A percentile compares a stretch with the other conserved stretches of the same genome.
These are phyloP conservation scores for Pristionchus exspectatus DNA, from an alignment of 2,888 invertebrate genomes.

Conservation along the genomic window DNA sequence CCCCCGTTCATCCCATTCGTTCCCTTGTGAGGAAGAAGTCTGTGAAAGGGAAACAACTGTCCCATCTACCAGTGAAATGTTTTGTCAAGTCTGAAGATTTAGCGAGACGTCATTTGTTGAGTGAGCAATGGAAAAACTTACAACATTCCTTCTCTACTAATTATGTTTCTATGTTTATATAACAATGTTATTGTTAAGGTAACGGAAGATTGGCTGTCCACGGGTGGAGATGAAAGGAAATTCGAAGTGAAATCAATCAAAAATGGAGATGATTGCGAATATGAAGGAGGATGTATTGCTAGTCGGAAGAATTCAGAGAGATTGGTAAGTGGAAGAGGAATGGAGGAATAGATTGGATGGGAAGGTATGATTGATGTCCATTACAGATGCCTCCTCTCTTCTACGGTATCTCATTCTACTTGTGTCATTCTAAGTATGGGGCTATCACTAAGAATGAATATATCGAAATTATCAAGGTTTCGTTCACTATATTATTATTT, in stretches of 20 bases:
- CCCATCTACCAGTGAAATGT: background rate
- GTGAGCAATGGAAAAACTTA: background rate
- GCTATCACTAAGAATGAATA: constrained; percentile 17
- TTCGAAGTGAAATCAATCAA: constrained; percentile 36
- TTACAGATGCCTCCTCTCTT: constrained; percentile 52
- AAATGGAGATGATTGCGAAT: constrained; percentile 2
- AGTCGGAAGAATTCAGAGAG: constrained; percentile 7
- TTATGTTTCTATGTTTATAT: background rate
- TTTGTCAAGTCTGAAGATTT: background rate
- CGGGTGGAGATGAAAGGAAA: constrained; percentile 26
- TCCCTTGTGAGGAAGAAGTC: background rate
- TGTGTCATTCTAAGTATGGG: constrained; percentile 49
- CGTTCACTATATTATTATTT: background rate
- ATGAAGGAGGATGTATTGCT: constrained; percentile 25
- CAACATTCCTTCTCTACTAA: background rate
- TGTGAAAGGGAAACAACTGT: background rate
- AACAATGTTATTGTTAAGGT: background rate
- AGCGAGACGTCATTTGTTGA: background rate
- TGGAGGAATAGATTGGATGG: background rate
- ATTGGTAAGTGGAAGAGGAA: constrained; percentile 31
- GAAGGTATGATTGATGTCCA: background rate
- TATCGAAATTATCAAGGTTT: constrained; percentile 47
- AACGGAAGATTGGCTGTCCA: constrained; percentile 24
- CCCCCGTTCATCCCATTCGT: background rate
- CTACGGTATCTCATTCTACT: constrained; percentile 49